Evolutionary conservation across 2,113 vertebrate species (phyloP), one percentile per base, ranked within the genome.

Genomic region (Lepus europaeus): DNA sequence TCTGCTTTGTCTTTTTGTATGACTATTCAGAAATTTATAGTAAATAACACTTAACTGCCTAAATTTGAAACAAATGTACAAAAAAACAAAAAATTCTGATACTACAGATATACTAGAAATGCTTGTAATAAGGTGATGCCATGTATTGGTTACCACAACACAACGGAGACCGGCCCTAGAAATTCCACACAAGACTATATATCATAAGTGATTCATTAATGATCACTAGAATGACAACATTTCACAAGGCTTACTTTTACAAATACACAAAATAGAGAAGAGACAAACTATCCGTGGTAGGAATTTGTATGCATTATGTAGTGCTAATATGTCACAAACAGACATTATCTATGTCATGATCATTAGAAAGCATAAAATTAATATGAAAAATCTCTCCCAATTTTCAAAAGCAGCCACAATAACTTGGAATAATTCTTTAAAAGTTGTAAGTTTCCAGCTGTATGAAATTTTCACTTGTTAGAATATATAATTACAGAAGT

Each of bases 311-410:
- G 36, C 68, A 29, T 29, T 68, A 31, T 59, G 6, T 31, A 31
- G 70, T 92, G 25, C 9, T 9, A 49, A 45, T 39, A 81, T 83
- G 23, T 53, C 79, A 19, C 9, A 7, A 16, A 6, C 27, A 91
- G 11, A 14, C 61, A 90, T 33, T 0, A 0, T 39, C 16, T 39
- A 49, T 31, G 13, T 5, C 59, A 22, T 3, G 22, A 12, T 19
- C 39, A 89, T 61, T 79, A 83, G 51, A 76, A 91, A 45, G n/a
- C 49, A 39, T 0, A 68, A 1, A 36, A 90, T 80, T 68, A 68
- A 23, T 13, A 89, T 83, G 69, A 97, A 95, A 95, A 0, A n/a
- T 89, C 5, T 84, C 66, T 89, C 93, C 22, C 17, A 93, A 9
- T 29, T 84, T 96, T 91, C 33, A 0, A 66, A 96, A 90, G 9